Evolutionary conservation across 2,113 vertebrate genomes (phyloP), one percentile per base, ranked within the genome.

Genomic region (Stictonetta naevosa): DNA sequence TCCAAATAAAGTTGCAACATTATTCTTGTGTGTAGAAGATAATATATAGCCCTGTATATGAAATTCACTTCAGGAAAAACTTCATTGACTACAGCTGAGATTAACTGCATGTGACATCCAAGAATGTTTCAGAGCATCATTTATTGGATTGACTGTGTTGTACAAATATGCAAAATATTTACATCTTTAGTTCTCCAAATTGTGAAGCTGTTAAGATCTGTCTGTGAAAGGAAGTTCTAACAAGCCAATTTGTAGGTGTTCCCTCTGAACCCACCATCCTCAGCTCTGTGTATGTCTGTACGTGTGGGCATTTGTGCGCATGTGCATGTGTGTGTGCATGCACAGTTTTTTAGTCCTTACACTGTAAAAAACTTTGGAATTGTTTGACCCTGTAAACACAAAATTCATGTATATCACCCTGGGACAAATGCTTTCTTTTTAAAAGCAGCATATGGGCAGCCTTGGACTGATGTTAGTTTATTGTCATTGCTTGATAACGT

Each of bases 401-500:
- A 98, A 98, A 98, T 98, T 98, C 98, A 98, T 98, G 97, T 97
- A 94, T 97, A 96, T 98, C 90, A 97, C 98, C 96, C 97, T 98
- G 97, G 98, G 97, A 98, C 97, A 98, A 98, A 98, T 83, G 93
- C 97, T 96, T 98, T 97, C 97, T 98, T 98, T 98, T 98, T 98
- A 98, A 98, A 98, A 97, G 97, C 97, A 98, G 98, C 98, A 98
- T 98, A 97, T 98, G 98, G 98, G 98, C 98, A 98, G 98, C 98
- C 98, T 98, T 98, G 98, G 98, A 98, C 98, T 97, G 98, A 98
- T 98, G 99, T 98, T 98, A 98, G 98, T 98, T 99, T 98, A 98
- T 99, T 99, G 99, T 99, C 99, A 98, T 98, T 96, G 98, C 97
- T 98, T 98, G 99, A 99, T 99, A 99, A 99, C 98, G 98, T 99